These are phyloP conservation scores for Listronotus bonariensis DNA, from an alignment of 1,140 invertebrate species.

Conservation along the genomic window DNA sequence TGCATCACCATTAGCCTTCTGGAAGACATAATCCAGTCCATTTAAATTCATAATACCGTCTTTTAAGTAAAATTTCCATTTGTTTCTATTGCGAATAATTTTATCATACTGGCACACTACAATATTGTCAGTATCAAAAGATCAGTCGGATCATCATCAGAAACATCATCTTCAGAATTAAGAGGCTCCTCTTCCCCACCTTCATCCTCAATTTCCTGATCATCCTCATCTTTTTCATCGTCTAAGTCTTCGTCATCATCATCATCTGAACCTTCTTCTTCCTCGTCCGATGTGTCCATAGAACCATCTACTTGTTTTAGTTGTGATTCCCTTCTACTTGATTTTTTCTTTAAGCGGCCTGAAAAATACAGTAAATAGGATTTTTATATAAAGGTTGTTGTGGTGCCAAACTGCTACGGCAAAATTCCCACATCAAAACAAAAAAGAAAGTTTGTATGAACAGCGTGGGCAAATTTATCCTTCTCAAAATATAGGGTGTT, in stretches of 20 bases:
- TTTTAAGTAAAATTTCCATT: slow-evolving; percentile 99
- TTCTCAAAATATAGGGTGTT: too few species aligned
- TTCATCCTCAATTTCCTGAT: slow-evolving; percentile 75
- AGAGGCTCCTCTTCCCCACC: slow-evolving; percentile 88
- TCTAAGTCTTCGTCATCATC: slow-evolving; percentile 69
- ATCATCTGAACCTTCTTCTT: slow-evolving; percentile 65
- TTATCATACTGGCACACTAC: slow-evolving; percentile 99
- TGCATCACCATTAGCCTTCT: slow-evolving; percentile 97
- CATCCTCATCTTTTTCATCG: slow-evolving; percentile 75
- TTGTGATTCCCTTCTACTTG: slow-evolving; percentile 9
- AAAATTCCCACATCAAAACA: too few species aligned
- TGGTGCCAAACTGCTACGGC: too few species aligned
- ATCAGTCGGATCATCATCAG: slow-evolving; percentile 93
- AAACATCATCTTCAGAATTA: slow-evolving; percentile 95
- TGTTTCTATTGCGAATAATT: slow-evolving; percentile 96
- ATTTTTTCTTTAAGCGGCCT: background rate
- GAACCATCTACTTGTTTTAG: slow-evolving; percentile 64
- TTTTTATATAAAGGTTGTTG: too few species aligned
- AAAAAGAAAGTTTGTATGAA: too few species aligned
- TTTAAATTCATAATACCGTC: slow-evolving; percentile 99
- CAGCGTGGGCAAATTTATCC: too few species aligned
- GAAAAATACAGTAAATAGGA: too few species aligned
- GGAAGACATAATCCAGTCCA: slow-evolving; percentile 98
- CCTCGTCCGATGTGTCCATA: slow-evolving; percentile 74
- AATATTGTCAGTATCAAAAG: slow-evolving; percentile 98